Evolutionary conservation across 2,888 invertebrate genomes (phyloP), one percentile per base, ranked within the genome.

Genomic region (Choristoneura rosaceana): DNA sequence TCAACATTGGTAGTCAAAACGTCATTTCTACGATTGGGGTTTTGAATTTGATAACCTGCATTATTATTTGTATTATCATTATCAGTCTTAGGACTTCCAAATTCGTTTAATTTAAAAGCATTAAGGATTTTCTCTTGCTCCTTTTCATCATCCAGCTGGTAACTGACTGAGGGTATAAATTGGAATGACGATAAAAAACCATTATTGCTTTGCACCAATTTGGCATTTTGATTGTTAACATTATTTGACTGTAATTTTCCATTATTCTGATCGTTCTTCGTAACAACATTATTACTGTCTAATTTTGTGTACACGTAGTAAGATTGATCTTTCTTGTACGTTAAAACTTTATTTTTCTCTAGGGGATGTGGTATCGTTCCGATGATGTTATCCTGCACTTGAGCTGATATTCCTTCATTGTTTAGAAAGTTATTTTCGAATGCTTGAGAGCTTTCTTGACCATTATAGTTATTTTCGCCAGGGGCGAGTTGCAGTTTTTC

Each of bases 241-340:
- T 74, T 76, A 52, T 80, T 79, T 4, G 73, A 50, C 52, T 79
- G 80, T 34, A 75, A 70, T 47, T 73, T 77, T 9, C 70, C 69
- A 41, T 81, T 82, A 17, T 70, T 76, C 67, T 75, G 74, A n/a
- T 70, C 70, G 50, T 81, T 81, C 61, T 82, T 82, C 25, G 76
- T 77, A 34, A 81, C 73, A 4, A 69, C 67, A 45, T 83, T 83
- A 59, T 83, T 83, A 59, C 84, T 82, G 50, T 90, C 85, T 34
- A 90, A 76, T 74, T 91, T 90, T 45, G 92, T 87, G 76, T 85
- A 90, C 15, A 94, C 81, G 65, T 88, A 90, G 74, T 92, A 94
- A 2, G 91, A 89, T 77, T 92, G 89, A 76, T 93, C 90, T 76
- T 92, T 93, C 74, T 92, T 87, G 76, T 93, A 93, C 4, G 90